Evolutionary conservation across 2,888 invertebrate species (phyloP), one percentile per base, ranked within the genome.

Genomic region (Argyresthia goedartella): DNA sequence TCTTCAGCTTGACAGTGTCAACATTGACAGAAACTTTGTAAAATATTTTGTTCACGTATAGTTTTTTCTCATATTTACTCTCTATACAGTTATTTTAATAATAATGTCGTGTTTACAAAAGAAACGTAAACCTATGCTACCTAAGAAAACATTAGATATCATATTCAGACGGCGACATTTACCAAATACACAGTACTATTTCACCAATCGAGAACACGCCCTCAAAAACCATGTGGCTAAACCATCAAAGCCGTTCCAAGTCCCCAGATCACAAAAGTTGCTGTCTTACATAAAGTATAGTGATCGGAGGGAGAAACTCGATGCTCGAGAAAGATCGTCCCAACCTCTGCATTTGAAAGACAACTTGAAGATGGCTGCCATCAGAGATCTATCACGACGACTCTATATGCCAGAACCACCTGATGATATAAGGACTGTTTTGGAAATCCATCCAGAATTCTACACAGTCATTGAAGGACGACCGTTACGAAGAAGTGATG

Each of bases 361-460:
- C 59, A 85, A 81, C 57, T 61, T 81, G 53, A 76, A 63, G 56
- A 73, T 81, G 52, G 80, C 82, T n/a, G 77, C 81, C 10, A 76
- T 77, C 1, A 73, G 80, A 59, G 89, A 90, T 62, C 71, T 91
- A 58, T 78, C 91, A 35, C 78, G 87, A 57, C 74, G 90, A 53
- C 75, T 91, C 47, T 90, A 84, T 53, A 80, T 91, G 25, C 76
- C 88, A 65, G 87, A 89, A 59, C 82, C 88, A n/a, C 72, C 76
- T 35, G 84, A 89, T 60, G 82, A 82, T 55, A 86, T 88, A 34
- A 84, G 87, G 57, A 89, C 90, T 1, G 89, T 91, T 49, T 80
- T 89, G 13, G 91, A 92, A 69, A 84, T 91, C 42, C 91, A 92
- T 66, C 89, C 91, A 0, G 87, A 89, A 56, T 92, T 91, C 68